Evolutionary conservation across 2,113 vertebrate species (phyloP).

Genomic region (Mastomys natalensis): DNA sequence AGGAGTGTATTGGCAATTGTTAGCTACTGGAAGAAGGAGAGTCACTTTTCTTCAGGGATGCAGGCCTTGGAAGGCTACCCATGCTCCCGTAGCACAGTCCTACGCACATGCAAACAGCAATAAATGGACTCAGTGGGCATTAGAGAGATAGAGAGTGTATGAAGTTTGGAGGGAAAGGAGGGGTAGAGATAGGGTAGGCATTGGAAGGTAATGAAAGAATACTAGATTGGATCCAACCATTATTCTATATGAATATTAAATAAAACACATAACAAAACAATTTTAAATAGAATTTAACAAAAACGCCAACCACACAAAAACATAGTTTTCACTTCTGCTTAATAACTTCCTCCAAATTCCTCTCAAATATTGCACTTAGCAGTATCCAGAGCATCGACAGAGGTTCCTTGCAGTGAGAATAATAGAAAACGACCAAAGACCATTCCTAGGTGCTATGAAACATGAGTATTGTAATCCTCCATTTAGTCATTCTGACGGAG

Average conservation of each 20-base stretch:
- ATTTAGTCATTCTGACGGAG: neutral
- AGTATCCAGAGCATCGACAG: neutral
- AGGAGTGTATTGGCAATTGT: neutral
- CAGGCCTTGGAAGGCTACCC: neutral
- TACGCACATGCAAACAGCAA: neutral
- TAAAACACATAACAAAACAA: neutral
- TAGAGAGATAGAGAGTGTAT: neutral
- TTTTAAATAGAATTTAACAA: neutral
- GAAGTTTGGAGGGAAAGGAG: neutral
- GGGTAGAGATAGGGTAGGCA: neutral
- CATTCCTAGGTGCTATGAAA: neutral
- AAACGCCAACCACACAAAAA: neutral
- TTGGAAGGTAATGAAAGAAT: neutral
- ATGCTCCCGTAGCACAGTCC: neutral
- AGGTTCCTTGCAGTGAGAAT: neutral
- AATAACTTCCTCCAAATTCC: constrained; percentile 12
- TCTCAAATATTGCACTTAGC: constrained; percentile 1
- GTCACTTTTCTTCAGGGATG: neutral
- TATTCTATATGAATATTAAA: neutral
- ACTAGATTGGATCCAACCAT: neutral
- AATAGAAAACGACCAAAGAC: neutral
- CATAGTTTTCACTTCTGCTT: neutral
- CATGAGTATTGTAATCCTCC: neutral
- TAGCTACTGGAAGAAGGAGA: neutral
- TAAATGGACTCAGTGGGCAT: neutral